These are phyloP conservation scores for Sarcophilus harrisii DNA, from an alignment of 2,797 vertebrate species.

Conservation along the genomic window DNA sequence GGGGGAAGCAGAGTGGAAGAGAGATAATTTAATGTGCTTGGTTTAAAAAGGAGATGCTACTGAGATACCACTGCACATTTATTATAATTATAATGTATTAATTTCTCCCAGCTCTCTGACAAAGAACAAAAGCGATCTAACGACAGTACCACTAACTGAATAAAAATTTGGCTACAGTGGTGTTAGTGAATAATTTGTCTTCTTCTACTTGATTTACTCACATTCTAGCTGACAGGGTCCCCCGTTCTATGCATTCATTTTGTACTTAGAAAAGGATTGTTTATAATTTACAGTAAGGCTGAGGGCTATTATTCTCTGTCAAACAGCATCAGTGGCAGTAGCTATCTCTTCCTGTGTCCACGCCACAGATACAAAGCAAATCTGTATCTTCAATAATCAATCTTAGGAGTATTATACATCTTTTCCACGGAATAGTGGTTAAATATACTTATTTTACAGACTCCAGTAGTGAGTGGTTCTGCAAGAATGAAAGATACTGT, in stretches of 20 bases:
- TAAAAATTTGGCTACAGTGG: constrained; percentile 80
- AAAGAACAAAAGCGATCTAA: constrained; percentile 69
- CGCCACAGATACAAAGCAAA: constrained; percentile 58
- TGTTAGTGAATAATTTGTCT: constrained; percentile 81
- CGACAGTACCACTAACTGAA: constrained; percentile 71
- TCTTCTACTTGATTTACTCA: constrained; percentile 82
- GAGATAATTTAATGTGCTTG: constrained; percentile 37
- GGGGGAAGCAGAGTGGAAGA: constrained; percentile 24
- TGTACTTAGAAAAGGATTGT: constrained; percentile 81
- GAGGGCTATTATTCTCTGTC: constrained; percentile 80
- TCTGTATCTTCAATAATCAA: constrained; percentile 40
- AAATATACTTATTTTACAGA: constrained; percentile 59
- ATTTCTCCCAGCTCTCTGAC: constrained; percentile 73
- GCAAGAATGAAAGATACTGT: constrained; percentile 22
- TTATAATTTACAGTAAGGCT: constrained; percentile 83
- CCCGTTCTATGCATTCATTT: constrained; percentile 79
- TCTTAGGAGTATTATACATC: constrained; percentile 45
- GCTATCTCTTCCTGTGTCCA: constrained; percentile 65
- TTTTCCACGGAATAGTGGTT: not conserved
- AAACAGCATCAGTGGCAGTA: constrained; percentile 80
- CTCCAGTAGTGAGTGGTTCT: constrained; percentile 37
- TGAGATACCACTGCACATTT: constrained; percentile 49
- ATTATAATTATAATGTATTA: constrained; percentile 71
- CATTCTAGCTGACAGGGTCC: constrained; percentile 79
- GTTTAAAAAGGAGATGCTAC: constrained; percentile 40